phyloP scores from a whole-genome alignment of 2,888 invertebrate species.

The Tenthredo mesomela region DNA sequence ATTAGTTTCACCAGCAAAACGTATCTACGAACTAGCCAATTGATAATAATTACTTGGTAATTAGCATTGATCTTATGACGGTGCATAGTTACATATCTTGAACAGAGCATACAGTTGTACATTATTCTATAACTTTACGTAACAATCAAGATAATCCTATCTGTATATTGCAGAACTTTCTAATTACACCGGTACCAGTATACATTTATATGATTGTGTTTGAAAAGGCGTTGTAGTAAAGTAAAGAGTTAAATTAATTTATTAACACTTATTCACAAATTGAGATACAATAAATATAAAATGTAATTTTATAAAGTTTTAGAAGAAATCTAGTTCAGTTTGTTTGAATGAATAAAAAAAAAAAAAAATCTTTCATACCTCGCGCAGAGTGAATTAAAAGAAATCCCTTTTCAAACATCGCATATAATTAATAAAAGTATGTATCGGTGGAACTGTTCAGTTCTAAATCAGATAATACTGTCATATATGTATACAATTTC shows the following conservation, averaged over 20 bases:
- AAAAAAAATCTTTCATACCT: background rate
- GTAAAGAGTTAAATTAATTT: background rate
- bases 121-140: constrained; percentile 9
- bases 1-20: constrained; percentile 22
- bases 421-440: constrained; percentile 12
- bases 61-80: background rate
- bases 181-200: background rate
- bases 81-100: constrained; percentile 14
- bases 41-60: constrained; percentile 17
- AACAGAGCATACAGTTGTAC: constrained; percentile 40
- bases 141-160: constrained; percentile 32
- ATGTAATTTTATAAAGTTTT: background rate
- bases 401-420: constrained; percentile 27
- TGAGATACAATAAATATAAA: background rate
- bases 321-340: background rate
- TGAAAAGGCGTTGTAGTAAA: constrained; percentile 39
- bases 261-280: background rate
- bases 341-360: too few species aligned
- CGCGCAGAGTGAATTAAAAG: background rate
- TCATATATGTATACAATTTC: constrained; percentile 21
- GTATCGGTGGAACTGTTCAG: background rate
- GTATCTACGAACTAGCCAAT: background rate
- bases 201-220: constrained; percentile 27
- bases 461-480: background rate
- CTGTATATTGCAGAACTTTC: background rate